Evolutionary conservation across 2,797 vertebrate genomes (phyloP), one percentile per base, ranked within the genome.

Genomic region (Agapornis canus): DNA sequence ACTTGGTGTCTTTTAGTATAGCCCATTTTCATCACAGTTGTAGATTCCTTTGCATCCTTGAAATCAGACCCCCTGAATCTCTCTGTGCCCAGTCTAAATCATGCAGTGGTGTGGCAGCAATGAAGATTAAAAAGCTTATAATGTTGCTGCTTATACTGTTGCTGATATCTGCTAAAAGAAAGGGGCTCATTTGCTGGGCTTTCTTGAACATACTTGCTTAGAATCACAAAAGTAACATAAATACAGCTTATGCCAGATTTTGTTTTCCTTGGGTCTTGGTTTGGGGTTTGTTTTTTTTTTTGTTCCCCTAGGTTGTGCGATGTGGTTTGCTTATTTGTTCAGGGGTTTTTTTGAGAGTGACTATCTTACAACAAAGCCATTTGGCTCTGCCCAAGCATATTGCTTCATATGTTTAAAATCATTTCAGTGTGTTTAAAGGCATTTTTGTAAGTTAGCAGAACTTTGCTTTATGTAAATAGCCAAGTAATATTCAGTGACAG

Each of bases 361-460:
- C 2, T 49, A 9, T 68, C 5, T 39, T 39, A 42, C 63, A 31
- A n/a, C 10, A 75, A 70, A 89, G 37, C 10, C 23, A 54, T 19
- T 52, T 27, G 23, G 6, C 66, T 27, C n/a, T 71, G 56, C 39
- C 35, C 35, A 35, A 60, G 23, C 14, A 9, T 49, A 31, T 47
- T 78, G 14, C 14, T 86, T 25, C 35, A 5, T 35, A 13, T 59
- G 12, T 18, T 71, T 84, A n/a, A 40, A 86, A 84, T 51, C 11
- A 32, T 84, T 82, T 61, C 57, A 48, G 5, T 60, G 26, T 63
- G 25, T 81, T 92, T 68, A 45, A 82, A 83, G 60, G 35, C 15
- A 31, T 51, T 87, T 71, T 52, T 56, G 18, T 89, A 79, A 82
- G 17, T 37, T 64, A 89, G 40, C 29, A 66, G 81, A 91, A 82